These are phyloP conservation scores for Agelastica alni DNA, from an alignment of 2,888 invertebrate genomes.

Conservation along the genomic window DNA sequence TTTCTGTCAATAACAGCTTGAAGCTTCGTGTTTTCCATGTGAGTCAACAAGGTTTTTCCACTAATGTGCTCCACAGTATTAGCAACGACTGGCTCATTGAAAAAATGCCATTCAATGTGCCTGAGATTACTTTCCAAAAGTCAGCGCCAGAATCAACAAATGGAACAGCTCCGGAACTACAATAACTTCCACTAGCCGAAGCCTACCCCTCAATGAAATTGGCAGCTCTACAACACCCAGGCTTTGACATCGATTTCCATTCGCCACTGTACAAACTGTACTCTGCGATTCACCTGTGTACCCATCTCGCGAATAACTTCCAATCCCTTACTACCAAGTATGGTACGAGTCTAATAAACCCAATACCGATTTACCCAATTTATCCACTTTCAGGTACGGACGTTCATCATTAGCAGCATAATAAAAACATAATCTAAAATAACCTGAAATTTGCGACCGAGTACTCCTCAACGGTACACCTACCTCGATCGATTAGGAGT, in stretches of 20 bases:
- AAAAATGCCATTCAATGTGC: conserved; percentile 31
- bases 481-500: neutral
- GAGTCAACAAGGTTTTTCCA: neutral
- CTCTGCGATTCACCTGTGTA: neutral
- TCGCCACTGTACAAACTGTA: conserved; percentile 21
- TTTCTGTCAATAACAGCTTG: conserved; percentile 11
- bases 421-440: neutral
- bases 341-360: conserved; percentile 6
- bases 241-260: conserved; percentile 22
- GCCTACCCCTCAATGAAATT: conserved; percentile 18
- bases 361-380: conserved; percentile 2
- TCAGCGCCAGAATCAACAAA: conserved; percentile 29
- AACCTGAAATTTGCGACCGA: neutral
- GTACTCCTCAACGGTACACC: neutral
- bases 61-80: neutral
- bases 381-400: conserved; percentile 15
- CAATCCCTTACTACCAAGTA: neutral
- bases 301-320: neutral
- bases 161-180: conserved; percentile 27
- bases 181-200: conserved; percentile 25
- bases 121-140: conserved; percentile 30
- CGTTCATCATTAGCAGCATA: conserved; percentile 11
- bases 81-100: neutral
- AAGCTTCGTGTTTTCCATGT: neutral
- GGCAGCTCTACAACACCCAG: conserved; percentile 23